Evolutionary conservation across 1,140 invertebrate species (phyloP).

Genomic region (Dryas iulia): DNA sequence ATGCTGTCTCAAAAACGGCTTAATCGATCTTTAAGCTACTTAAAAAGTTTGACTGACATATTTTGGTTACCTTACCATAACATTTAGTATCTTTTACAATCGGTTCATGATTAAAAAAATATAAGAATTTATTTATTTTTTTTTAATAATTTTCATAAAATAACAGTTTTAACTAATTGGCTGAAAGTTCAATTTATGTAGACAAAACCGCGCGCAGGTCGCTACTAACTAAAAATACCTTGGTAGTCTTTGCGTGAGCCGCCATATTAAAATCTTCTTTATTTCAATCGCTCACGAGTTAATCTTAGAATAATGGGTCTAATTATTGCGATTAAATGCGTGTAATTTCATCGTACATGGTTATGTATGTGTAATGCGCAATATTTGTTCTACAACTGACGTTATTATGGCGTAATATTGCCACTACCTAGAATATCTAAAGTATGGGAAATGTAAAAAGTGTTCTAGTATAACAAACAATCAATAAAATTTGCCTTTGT

Average conservation of each 20-base stretch:
- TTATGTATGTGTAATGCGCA: background rate
- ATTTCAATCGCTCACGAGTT: background rate
- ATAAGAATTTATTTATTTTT: too few relatives aligned
- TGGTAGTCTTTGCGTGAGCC: background rate
- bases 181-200: too few relatives aligned
- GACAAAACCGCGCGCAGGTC: too few relatives aligned
- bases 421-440: background rate
- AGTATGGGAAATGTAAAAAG: background rate
- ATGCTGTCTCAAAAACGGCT: too few relatives aligned
- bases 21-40: too few relatives aligned
- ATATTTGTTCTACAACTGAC: background rate
- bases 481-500: background rate
- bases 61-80: too few relatives aligned
- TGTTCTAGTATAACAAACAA: background rate
- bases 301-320: background rate
- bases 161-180: too few relatives aligned
- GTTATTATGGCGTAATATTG: background rate
- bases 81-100: too few relatives aligned
- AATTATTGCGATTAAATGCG: background rate
- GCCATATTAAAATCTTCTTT: background rate
- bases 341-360: background rate
- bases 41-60: too few relatives aligned
- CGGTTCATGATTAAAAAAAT: too few relatives aligned
- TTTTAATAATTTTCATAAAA: too few relatives aligned
- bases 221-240: background rate